Base-by-base conservation (phyloP, 2,113 vertebrate species). In the Lipophrys pholis region DNA sequence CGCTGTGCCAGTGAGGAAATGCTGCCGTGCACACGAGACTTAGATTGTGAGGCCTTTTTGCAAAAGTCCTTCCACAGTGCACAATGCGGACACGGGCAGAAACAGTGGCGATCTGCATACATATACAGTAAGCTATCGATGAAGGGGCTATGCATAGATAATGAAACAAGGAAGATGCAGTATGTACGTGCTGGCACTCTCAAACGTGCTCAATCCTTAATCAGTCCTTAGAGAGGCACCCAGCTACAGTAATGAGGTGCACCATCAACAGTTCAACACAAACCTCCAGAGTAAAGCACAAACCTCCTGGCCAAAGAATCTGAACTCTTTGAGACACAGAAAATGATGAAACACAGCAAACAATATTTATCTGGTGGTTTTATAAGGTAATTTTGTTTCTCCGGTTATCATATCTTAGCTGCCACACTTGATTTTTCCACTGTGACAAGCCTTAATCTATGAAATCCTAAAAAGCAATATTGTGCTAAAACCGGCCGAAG, bases 211-310 rank as follows among this genome's bases (percentile, higher is more conserved):
- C 87, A 82, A 84, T 88, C 85, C 86, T 72, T 90, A 91, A 92
- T 92, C 82, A 89, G 88, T 86, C 89, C 81, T 81, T 6, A 71
- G 91, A 87, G 87, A 91, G 68, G 71, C 75, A 55, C 72, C 74
- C 36, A 46, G 81, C 85, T 81, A 40, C 82, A 82, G 76, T 92
- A 92, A 91, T 90, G 91, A 92, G 89, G 76, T 69, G 61, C 80
- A 84, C 78, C 82, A 87, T 81, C 87, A 88, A 87, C 87, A 70
- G 81, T 68, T 87, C 82, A 84, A 81, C 86, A 82, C 59, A 74
- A 84, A 75, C 70, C 87, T 80, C 87, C 76, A 50, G 88, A 68
- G 84, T 56, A 70, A 73, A 55, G 52, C 67, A 60, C 17, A 66
- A 65, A 61, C 81, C 76, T 73, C 49, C 57, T 58, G 73, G 80